These are phyloP conservation scores for Cladorhizidae sp. DNA, from an alignment of 37 sponge, comb jelly and placozoan genomes.

Conservation along the genomic window DNA sequence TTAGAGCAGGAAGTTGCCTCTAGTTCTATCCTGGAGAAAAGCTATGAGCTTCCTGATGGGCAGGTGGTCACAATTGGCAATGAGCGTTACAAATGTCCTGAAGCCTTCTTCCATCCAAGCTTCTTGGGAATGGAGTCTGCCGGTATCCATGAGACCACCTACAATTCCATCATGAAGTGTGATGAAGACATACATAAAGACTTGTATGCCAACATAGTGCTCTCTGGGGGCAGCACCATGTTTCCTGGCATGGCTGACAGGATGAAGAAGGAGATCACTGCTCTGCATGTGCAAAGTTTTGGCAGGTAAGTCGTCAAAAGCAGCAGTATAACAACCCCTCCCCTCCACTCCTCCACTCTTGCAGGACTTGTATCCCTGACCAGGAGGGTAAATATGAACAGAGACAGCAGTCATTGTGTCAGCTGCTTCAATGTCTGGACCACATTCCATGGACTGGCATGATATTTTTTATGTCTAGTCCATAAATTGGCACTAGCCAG, in stretches of 20 bases:
- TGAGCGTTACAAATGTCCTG: constrained; percentile 92
- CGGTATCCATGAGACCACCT: constrained; percentile 97
- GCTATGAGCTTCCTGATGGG: constrained; percentile 99
- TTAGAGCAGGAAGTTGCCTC: constrained; percentile 98
- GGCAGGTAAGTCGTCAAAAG: no score
- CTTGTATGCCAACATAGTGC: constrained; percentile 97
- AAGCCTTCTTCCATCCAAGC: constrained; percentile 90
- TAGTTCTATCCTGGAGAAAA: constrained; percentile 93
- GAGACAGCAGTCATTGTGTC: not conserved
- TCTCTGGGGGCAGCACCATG: constrained; percentile 99
- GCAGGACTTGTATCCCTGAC: not conserved
- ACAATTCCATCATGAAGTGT: constrained; percentile 99
- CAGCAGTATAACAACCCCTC: no score
- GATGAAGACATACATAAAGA: constrained; percentile 99
- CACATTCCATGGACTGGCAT: no score
- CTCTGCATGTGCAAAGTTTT: constrained; percentile 85
- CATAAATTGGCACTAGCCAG: no score
- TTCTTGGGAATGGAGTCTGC: constrained; percentile 96
- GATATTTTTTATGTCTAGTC: no score
- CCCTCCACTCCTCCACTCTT: no score
- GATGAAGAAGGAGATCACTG: constrained; percentile 99
- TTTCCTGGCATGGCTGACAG: constrained; percentile 98
- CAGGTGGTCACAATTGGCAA: constrained; percentile 99
- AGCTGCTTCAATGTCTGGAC: no score
- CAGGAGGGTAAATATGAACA: not conserved